phyloP scores from a whole-genome alignment of 2,888 invertebrate genomes.

The Volucella inanis region DNA sequence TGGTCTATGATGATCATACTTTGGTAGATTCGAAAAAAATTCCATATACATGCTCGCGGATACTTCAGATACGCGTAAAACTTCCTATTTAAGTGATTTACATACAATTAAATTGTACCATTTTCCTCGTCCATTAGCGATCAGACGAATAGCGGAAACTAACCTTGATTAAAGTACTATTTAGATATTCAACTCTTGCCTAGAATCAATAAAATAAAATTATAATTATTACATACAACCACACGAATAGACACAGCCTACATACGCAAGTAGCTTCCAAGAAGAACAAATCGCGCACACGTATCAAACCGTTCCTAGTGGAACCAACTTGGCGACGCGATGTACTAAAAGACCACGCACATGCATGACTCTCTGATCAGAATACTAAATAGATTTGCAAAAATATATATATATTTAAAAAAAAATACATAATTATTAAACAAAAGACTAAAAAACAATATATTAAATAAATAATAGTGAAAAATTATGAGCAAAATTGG shows the following conservation, averaged over 20 bases:
- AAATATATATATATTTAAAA: not conserved
- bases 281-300: conserved; percentile 34
- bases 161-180: conserved; percentile 62
- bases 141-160: conserved; percentile 61
- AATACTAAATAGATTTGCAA: conserved; percentile 54
- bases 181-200: conserved; percentile 67
- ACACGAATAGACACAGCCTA: conserved; percentile 43
- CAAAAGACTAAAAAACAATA: conserved; percentile 50
- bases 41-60: not conserved
- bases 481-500: conserved; percentile 17
- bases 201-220: conserved; percentile 70
- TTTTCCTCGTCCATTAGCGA: conserved; percentile 28
- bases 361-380: conserved; percentile 48
- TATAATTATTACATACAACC: conserved; percentile 73
- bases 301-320: conserved; percentile 66
- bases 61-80: not conserved
- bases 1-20: no score
- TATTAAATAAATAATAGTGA: conserved; percentile 36
- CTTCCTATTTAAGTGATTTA: not conserved
- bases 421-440: conserved; percentile 17
- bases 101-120: conserved; percentile 36
- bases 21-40: no score
- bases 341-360: conserved; percentile 63
- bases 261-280: conserved; percentile 55
- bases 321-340: conserved; percentile 62